Conservation (phyloP, 1,140 invertebrate species). For the Daktulosphaira vitifoliae region DNA sequence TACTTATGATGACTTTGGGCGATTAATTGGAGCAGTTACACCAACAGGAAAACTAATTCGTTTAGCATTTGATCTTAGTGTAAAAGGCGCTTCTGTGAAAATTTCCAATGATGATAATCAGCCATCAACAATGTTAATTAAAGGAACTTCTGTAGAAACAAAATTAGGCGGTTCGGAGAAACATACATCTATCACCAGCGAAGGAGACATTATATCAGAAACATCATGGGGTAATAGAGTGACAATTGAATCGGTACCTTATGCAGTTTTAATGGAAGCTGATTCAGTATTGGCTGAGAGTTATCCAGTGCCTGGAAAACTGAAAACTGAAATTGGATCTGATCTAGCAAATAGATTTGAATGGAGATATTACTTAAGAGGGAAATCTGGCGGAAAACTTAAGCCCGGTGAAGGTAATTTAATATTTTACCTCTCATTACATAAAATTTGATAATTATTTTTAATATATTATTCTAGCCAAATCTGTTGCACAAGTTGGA, state of each 20-base stretch:
- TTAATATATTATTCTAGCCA: conserved; percentile 42
- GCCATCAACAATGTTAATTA: conserved; percentile 75
- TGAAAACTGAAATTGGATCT: conserved; percentile 76
- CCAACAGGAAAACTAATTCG: conserved; percentile 84
- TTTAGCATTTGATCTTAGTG: conserved; percentile 73
- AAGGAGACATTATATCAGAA: conserved; percentile 68
- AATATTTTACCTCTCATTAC: conserved; percentile 2
- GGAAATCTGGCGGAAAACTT: conserved; percentile 37
- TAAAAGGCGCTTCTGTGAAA: conserved; percentile 78
- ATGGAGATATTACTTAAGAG: conserved; percentile 80
- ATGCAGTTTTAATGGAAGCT: conserved; percentile 71
- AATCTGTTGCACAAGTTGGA: conserved; percentile 68
- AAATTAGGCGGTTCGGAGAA: conserved; percentile 69
- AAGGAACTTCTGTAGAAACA: conserved; percentile 73
- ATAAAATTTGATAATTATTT: background rate
- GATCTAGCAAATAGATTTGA: conserved; percentile 88
- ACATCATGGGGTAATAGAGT: conserved; percentile 73
- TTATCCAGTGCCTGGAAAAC: conserved; percentile 82
- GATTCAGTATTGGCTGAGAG: conserved; percentile 75
- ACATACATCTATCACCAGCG: conserved; percentile 65
- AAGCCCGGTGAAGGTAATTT: conserved; percentile 27
- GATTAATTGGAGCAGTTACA: conserved; percentile 78
- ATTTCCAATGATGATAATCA: conserved; percentile 73
- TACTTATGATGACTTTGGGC: conserved; percentile 89
- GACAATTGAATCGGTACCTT: conserved; percentile 77